A percentile compares a stretch with the other conserved stretches of the same genome.
These are phyloP conservation scores for Jacana jacana DNA, from an alignment of 2,113 vertebrate genomes.

Conservation along the genomic window DNA sequence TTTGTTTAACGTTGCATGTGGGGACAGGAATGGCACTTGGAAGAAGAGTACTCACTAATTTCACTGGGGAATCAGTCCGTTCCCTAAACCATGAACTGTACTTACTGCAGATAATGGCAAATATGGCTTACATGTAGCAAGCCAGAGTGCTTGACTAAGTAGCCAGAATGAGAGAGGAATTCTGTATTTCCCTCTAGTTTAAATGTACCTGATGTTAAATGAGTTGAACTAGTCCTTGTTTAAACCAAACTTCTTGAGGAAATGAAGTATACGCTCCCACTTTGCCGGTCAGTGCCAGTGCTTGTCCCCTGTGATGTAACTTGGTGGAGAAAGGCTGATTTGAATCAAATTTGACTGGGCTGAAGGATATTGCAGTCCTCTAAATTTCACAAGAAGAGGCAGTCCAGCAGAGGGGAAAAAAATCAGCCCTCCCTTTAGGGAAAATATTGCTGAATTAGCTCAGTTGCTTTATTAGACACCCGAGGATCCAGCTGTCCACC, in stretches of 20 bases:
- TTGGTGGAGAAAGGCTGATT: neutral
- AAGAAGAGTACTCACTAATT: neutral
- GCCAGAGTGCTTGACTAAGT: neutral
- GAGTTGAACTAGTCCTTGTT: neutral
- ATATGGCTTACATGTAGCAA: neutral
- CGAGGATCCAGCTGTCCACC: neutral
- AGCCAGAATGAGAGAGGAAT: neutral
- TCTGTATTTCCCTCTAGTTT: neutral
- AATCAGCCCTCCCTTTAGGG: neutral
- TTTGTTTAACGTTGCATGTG: neutral
- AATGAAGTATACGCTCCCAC: neutral
- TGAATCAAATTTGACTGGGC: conserved; percentile 13
- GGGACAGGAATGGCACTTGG: neutral
- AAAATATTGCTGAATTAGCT: neutral
- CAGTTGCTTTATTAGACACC: neutral
- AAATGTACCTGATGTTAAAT: neutral
- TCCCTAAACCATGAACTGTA: neutral
- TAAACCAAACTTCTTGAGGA: neutral
- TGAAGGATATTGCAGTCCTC: neutral
- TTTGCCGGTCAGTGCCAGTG: neutral
- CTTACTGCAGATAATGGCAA: neutral
- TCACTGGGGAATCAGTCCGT: neutral
- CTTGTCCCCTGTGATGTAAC: neutral
- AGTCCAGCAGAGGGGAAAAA: neutral
- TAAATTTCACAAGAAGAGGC: neutral